A percentile compares a stretch with the other conserved stretches of the same genome.
These are phyloP conservation scores for Rhinophrynus dorsalis DNA, from an alignment of 2,797 vertebrate genomes.

Conservation along the genomic window DNA sequence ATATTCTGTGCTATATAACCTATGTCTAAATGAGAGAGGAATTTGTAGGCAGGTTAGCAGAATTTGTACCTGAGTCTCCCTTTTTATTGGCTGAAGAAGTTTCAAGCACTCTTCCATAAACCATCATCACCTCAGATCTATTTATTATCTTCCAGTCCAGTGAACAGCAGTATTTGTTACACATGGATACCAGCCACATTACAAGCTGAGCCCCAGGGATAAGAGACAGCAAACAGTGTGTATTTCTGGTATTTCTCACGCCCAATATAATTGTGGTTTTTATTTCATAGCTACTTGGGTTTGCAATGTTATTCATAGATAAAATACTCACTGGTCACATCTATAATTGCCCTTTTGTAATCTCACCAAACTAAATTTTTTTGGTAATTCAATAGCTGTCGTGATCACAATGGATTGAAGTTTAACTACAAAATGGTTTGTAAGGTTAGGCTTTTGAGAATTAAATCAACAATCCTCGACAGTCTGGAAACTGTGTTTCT, in stretches of 20 bases:
- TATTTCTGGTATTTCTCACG: conserved; percentile 58
- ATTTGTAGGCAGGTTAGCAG: conserved; percentile 63
- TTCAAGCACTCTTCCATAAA: conserved; percentile 71
- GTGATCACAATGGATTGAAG: conserved; percentile 32
- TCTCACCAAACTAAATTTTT: conserved; percentile 33
- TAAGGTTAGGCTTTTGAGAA: conserved; percentile 4
- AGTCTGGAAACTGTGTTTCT: no score
- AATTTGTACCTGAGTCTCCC: conserved; percentile 58
- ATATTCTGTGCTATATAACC: conserved; percentile 61
- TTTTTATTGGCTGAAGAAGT: conserved; percentile 66
- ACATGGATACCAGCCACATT: conserved; percentile 70
- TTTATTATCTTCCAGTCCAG: conserved; percentile 73
- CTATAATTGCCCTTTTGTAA: conserved; percentile 46
- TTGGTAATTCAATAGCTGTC: conserved; percentile 33
- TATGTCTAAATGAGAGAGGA: no score
- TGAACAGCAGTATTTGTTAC: conserved; percentile 74
- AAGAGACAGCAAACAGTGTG: conserved; percentile 59
- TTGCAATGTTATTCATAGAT: conserved; percentile 49
- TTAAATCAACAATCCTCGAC: background rate
- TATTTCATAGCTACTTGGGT: conserved; percentile 44
- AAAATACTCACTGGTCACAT: conserved; percentile 45
- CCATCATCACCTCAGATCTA: conserved; percentile 69
- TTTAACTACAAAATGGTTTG: conserved; percentile 7
- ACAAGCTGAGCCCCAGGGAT: conserved; percentile 63
- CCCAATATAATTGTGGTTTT: conserved; percentile 52